Evolutionary conservation across 1,140 invertebrate species (phyloP).

Genomic region (Chironomus striatipennis): DNA sequence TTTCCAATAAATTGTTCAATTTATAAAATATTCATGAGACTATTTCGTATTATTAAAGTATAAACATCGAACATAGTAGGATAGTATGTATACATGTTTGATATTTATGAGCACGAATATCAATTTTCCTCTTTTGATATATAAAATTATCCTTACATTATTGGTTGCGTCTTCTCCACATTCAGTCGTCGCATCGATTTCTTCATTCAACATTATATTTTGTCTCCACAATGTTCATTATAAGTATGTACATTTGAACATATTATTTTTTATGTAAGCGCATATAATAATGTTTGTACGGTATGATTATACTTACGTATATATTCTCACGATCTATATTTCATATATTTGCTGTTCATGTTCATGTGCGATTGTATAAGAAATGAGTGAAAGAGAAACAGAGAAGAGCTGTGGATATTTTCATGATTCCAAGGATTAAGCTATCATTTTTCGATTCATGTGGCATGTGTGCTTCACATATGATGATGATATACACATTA

Average conservation of each 20-base stretch:
- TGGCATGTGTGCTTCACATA: constrained; percentile 12
- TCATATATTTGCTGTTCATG: not conserved
- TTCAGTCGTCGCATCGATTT: not conserved
- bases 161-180: not conserved
- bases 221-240: constrained; percentile 3
- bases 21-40: constrained; percentile 16
- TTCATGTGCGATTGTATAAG: not conserved
- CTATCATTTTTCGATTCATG: constrained; percentile 22
- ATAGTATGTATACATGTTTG: not conserved
- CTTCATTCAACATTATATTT: not conserved
- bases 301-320: too few species aligned
- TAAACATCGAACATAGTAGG: not conserved
- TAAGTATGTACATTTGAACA: not conserved
- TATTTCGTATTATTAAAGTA: not conserved
- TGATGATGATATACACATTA: constrained; percentile 20
- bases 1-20: not conserved
- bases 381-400: too few species aligned
- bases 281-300: too few species aligned
- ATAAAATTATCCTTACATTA: constrained; percentile 16
- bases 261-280: too few species aligned
- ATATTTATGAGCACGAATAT: not conserved
- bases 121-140: constrained; percentile 8
- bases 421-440: constrained; percentile 21
- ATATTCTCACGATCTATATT: not conserved
- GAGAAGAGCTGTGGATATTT: constrained; percentile 10